Percentiles rank a stretch among this genome's conserved stretches.
Evolutionary conservation across 2,113 vertebrate genomes (phyloP).

Genomic region (Spilogale gracilis): DNA sequence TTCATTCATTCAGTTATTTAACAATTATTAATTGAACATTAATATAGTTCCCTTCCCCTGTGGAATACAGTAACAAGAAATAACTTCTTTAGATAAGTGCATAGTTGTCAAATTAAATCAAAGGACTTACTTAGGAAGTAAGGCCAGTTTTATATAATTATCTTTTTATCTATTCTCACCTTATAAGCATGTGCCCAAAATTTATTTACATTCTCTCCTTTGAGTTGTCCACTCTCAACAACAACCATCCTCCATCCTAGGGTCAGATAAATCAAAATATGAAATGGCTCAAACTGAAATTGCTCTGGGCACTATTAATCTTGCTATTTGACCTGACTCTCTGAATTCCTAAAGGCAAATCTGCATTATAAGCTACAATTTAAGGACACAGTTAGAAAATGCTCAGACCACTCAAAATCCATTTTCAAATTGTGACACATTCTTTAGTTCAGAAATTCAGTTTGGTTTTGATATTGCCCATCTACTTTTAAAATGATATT

Average conservation of each 20-base stretch:
- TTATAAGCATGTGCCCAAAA: background rate
- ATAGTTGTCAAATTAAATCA: conserved; percentile 25
- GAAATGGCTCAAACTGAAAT: background rate
- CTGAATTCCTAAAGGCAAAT: background rate
- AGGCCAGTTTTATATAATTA: background rate
- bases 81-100: background rate
- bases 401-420: background rate
- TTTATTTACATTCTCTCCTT: background rate
- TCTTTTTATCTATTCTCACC: background rate
- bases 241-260: background rate
- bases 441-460: background rate
- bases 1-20: background rate
- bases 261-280: background rate
- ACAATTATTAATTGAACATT: background rate
- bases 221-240: background rate
- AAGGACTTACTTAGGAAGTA: background rate
- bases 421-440: background rate
- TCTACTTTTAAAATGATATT: background rate
- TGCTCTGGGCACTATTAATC: background rate
- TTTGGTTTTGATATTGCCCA: background rate
- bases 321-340: background rate
- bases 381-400: background rate
- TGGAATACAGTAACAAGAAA: background rate
- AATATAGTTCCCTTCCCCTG: background rate
- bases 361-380: background rate